Evolutionary conservation across 1,140 invertebrate species (phyloP), one percentile per base, ranked within the genome.

Genomic region (Drosophila fuyamai): DNA sequence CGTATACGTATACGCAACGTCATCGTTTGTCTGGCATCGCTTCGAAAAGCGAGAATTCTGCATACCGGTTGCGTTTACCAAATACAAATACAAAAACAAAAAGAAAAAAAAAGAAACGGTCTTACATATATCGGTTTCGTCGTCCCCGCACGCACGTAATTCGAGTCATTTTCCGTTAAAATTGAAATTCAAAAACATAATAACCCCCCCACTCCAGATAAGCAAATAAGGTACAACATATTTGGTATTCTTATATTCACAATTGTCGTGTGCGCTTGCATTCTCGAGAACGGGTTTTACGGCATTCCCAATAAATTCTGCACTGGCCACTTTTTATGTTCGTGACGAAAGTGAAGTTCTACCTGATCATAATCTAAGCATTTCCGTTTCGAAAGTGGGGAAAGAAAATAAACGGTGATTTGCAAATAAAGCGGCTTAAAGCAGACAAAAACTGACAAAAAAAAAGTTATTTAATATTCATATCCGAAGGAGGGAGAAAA

Each of bases 401-500:
- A 73, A 73, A 29, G 51, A 48, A 36, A 46, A 55, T 47, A 46
- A 62, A 54, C 74, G 53, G 73, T 60, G 65, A 62, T 71, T 54
- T 57, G 68, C 56, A 12, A 51, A 70, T 77, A 62, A 70, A 57
- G 29, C 35, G 50, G 41, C 57, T 29, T 16, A 62, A 54, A 46
- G 68, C 59, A 75, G 43, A n/a, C n/a, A n/a, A n/a, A n/a, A 67
- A 47, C 61, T 74, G 16, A 70, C 77, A 46, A 74, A 73, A 46
- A 74, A 73, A 76, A 61, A 53, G 57, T 74, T 86, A 86, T 81
- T 86, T 70, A 86, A 85, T 78, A 85, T 85, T 81, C 81, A 78
- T 68, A 78, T 10, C 41, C 55, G 48, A 51, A 2, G 23, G 3
- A 23, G 23, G 44, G 41, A 16, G 57, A 6, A 61, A 29, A 38